Evolutionary conservation across 2,113 vertebrate genomes (phyloP), one percentile per base, ranked within the genome.

Genomic region (Crotophaga sulcirostris): DNA sequence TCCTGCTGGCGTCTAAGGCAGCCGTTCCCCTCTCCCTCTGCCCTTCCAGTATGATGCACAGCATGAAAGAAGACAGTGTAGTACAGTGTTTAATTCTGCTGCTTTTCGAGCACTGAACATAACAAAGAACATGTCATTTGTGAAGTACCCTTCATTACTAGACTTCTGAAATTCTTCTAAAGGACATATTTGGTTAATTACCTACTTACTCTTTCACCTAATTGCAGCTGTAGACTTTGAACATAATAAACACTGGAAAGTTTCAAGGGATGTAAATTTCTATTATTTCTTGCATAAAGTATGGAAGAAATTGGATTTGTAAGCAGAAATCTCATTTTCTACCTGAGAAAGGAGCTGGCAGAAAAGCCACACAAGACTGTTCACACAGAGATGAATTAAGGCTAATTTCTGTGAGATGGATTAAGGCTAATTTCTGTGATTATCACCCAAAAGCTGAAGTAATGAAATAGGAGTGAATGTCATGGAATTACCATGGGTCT

Each of bases 261-360:
- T 95, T 95, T 45, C 51, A 88, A 93, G 29, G 52, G 29, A 94
- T 60, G 60, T 7, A 77, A 33, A 79, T 85, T 85, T 79, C 38
- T 89, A 33, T 76, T 79, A 47, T 85, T 93, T 87, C 14, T 64
- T 59, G 20, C 23, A 29, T 72, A 58, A 85, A 69, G 24, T 44
- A 36, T 49, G 21, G 59, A 76, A 90, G 44, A 20, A 73, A 74
- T 77, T 66, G 9, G 34, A 74, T 77, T 90, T 85, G 17, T 70
- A 84, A 88, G 47, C 67, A 85, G 42, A 90, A 94, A 70, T 86
- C 24, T 63, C 11, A 80, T 95, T 89, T 95, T 75, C 44, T 91
- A 34, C 26, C 47, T 74, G 23, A 75, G 23, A 76, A 66, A n/a
- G 24, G 33, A 74, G 59, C 36, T 93, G 78, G 34, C 74, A 91